Evolutionary conservation across 1,140 invertebrate species (phyloP).

Genomic region (Platyscapa corneri): DNA sequence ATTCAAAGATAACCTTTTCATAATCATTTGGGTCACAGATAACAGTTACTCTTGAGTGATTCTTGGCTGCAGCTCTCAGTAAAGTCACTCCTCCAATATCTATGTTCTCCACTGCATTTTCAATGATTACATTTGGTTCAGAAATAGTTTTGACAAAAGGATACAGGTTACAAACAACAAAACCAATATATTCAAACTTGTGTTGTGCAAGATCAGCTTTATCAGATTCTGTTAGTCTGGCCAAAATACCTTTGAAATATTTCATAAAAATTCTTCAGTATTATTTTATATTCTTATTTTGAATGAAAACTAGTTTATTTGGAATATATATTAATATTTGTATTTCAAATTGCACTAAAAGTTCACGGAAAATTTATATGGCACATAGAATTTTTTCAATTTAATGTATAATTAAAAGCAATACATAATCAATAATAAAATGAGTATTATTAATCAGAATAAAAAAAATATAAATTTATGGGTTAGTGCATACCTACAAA

Average conservation of each 20-base stretch:
- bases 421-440: no score
- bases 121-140: conserved; percentile 86
- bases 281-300: conserved; percentile 22
- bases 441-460: no score
- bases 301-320: conserved; percentile 23
- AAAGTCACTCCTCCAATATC: conserved; percentile 98
- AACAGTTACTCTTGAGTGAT: conserved; percentile 95
- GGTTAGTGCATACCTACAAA: no score
- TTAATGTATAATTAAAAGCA: no score
- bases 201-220: conserved; percentile 86
- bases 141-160: conserved; percentile 94
- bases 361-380: no score
- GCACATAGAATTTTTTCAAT: no score
- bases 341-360: not conserved
- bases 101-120: conserved; percentile 97
- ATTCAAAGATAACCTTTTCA: conserved; percentile 82
- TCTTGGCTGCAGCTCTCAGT: conserved; percentile 96
- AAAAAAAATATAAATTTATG: no score
- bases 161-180: conserved; percentile 98
- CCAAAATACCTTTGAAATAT: conserved; percentile 77
- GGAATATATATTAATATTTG: no score
- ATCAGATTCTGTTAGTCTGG: conserved; percentile 85
- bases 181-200: conserved; percentile 82
- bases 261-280: not conserved
- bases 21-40: conserved; percentile 96